Percentiles rank a stretch among this genome's conserved stretches.
These are phyloP conservation scores for Parauchenoglanis ngamensis DNA, from an alignment of 2,797 vertebrate species.

Conservation along the genomic window DNA sequence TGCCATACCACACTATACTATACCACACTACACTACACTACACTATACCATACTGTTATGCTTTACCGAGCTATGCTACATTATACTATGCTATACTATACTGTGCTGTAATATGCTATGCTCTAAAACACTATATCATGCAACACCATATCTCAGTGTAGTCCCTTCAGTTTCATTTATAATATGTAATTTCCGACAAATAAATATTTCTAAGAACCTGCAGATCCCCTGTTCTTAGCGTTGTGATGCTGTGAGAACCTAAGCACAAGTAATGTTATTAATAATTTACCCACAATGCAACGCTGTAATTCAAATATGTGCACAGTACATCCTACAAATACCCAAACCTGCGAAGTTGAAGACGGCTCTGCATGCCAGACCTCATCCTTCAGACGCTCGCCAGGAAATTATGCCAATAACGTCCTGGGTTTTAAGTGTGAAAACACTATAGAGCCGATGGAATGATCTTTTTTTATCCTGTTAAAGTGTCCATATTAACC, in stretches of 20 bases:
- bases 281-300: constrained; percentile 12
- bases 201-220: neutral
- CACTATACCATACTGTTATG: neutral
- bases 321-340: neutral
- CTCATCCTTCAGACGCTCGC: neutral
- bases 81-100: neutral
- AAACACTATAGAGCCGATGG: neutral
- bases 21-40: neutral
- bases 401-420: neutral
- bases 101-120: neutral
- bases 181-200: no score
- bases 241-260: neutral
- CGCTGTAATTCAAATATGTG: neutral
- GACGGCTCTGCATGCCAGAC: neutral
- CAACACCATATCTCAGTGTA: neutral
- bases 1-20: neutral
- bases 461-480: neutral
- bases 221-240: neutral
- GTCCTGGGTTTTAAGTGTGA: neutral
- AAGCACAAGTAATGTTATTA: neutral
- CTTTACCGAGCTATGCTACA: neutral
- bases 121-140: neutral
- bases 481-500: neutral
- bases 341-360: neutral
- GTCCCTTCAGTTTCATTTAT: neutral